Evolutionary conservation across 2,888 invertebrate genomes (phyloP).

Genomic region (Cyclophora albipunctata): DNA sequence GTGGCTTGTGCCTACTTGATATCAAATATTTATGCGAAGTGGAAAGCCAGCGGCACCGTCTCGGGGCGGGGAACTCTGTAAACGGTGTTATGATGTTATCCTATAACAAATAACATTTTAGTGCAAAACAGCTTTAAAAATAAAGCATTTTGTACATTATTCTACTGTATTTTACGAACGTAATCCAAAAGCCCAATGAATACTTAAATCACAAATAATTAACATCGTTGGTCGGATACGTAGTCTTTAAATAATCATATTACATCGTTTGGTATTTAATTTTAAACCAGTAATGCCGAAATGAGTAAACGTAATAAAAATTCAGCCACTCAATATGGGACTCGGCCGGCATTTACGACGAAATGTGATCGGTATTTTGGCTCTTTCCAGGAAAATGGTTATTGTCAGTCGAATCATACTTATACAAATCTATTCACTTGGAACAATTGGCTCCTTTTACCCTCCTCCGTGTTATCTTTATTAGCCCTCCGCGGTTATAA

Average conservation of each 20-base stretch:
- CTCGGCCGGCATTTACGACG: constrained; percentile 28
- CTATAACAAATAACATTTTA: constrained; percentile 42
- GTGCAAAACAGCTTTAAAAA: constrained; percentile 32
- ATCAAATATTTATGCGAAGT: constrained; percentile 50
- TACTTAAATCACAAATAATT: too few species aligned
- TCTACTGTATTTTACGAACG: too few species aligned
- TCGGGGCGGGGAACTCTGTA: constrained; percentile 27
- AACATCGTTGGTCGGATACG: too few species aligned
- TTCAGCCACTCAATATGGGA: constrained; percentile 23
- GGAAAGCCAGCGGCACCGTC: constrained; percentile 30
- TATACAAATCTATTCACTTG: constrained; percentile 11
- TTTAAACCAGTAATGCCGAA: constrained; percentile 5
- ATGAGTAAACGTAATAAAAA: constrained; percentile 24
- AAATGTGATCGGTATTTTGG: constrained; percentile 25
- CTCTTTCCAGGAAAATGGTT: constrained; percentile 27
- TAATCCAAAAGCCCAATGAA: too few species aligned
- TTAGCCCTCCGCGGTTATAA: neutral
- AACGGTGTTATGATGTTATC: constrained; percentile 40
- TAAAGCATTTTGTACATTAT: constrained; percentile 19
- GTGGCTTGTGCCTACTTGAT: constrained; percentile 38
- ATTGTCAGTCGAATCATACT: constrained; percentile 10
- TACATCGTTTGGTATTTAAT: neutral
- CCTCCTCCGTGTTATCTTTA: constrained; percentile 1
- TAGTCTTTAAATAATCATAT: neutral
- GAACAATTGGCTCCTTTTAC: constrained; percentile 8